Conservation (phyloP, 92 coral and sea anemone genomes). For the Phenganax subtilis region DNA sequence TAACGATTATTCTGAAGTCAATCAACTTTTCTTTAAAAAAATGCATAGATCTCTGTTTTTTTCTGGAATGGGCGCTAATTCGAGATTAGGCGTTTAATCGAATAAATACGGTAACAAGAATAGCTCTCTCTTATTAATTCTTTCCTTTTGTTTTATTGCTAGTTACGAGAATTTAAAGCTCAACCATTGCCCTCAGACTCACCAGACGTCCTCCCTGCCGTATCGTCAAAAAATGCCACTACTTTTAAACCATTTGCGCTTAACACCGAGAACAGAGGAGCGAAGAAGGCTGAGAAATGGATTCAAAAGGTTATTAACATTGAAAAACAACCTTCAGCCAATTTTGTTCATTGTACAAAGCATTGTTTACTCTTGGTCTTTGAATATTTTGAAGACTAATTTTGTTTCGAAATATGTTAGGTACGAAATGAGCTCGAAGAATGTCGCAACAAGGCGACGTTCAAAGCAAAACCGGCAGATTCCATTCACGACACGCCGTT, state of each 20-base stretch:
- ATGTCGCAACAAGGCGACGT: conserved; percentile 60
- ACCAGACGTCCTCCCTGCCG: conserved; percentile 59
- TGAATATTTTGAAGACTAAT: not conserved
- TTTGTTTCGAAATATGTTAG: conserved; percentile 27
- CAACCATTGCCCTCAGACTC: conserved; percentile 78
- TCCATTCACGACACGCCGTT: conserved; percentile 76
- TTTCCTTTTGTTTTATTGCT: conserved; percentile 3
- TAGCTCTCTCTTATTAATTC: not conserved
- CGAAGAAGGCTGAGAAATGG: conserved; percentile 90
- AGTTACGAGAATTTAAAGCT: conserved; percentile 90
- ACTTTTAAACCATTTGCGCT: conserved; percentile 76
- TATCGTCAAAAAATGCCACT: conserved; percentile 55
- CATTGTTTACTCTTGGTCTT: not conserved
- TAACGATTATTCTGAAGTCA: too few relatives aligned
- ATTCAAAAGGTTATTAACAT: conserved; percentile 62
- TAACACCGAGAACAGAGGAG: conserved; percentile 82
- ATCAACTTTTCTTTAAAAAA: too few relatives aligned
- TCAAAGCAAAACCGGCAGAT: conserved; percentile 75
- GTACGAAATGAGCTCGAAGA: conserved; percentile 73
- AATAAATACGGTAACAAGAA: too few relatives aligned
- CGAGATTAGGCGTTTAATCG: too few relatives aligned
- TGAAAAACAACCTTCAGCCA: too few relatives aligned
- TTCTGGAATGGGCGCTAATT: too few relatives aligned
- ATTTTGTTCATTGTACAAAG: not conserved
- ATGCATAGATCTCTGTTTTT: too few relatives aligned